A percentile compares a stretch with the other conserved stretches of the same genome.
phyloP scores from a whole-genome alignment of 2,888 invertebrate species.

The Campoplex capitator region DNA sequence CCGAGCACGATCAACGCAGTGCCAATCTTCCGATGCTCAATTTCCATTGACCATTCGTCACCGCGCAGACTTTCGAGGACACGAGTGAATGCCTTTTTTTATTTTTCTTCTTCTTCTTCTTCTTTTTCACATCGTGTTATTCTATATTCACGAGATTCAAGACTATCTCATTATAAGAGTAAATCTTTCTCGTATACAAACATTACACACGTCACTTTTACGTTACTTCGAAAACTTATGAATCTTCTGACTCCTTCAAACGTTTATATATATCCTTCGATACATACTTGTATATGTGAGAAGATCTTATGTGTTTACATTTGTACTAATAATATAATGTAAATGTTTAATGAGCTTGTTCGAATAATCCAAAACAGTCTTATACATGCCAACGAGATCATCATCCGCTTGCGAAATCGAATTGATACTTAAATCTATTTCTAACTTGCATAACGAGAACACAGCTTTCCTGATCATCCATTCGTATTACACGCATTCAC shows the following conservation, averaged over 20 bases:
- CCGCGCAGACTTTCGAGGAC: constrained; percentile 63
- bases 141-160: constrained; percentile 17
- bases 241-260: constrained; percentile 7
- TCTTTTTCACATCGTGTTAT: constrained; percentile 16
- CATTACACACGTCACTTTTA: constrained; percentile 39
- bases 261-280: background rate
- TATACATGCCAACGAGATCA: constrained; percentile 4
- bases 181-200: constrained; percentile 37
- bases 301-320: background rate
- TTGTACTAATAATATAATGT: background rate
- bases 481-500: background rate
- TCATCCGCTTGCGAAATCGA: constrained; percentile 30
- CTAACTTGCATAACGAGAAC: constrained; percentile 53
- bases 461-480: constrained; percentile 36
- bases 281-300: background rate
- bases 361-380: constrained; percentile 7
- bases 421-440: constrained; percentile 21
- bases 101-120: too few species aligned
- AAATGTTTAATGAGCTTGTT: background rate
- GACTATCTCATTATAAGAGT: constrained; percentile 45
- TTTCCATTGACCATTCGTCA: constrained; percentile 65
- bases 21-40: constrained; percentile 50
- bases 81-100: constrained; percentile 42
- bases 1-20: constrained; percentile 36
- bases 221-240: constrained; percentile 25